phyloP scores from a whole-genome alignment of 2,888 invertebrate genomes.

The Gymnocheta viridis region DNA sequence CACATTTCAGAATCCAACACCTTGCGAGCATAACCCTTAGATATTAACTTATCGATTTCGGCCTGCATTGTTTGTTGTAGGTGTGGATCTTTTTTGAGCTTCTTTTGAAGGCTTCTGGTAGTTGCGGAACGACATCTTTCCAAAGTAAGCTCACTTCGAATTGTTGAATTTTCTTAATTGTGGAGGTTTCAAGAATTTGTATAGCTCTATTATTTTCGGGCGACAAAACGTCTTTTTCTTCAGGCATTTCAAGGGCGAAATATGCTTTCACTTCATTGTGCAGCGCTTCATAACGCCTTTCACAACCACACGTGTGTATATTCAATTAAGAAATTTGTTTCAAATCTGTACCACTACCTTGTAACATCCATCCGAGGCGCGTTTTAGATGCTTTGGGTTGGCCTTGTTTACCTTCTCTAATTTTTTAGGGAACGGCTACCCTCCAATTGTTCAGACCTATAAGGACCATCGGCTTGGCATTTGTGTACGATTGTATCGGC shows the following conservation, averaged over 20 bases:
- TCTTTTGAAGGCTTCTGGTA: conserved; percentile 49
- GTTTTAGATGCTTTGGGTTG: conserved; percentile 65
- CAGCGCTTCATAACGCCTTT: conserved; percentile 35
- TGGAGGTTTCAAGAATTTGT: conserved; percentile 39
- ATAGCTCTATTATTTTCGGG: conserved; percentile 58
- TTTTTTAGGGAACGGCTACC: conserved; percentile 31
- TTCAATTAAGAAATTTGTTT: conserved; percentile 39
- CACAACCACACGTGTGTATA: conserved; percentile 61
- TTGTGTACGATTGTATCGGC: conserved; percentile 36
- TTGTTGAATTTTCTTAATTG: conserved; percentile 19
- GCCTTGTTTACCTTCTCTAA: conserved; percentile 51
- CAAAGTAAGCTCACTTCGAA: neutral
- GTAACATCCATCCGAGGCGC: conserved; percentile 61
- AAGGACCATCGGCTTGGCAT: conserved; percentile 49
- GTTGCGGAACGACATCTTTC: neutral
- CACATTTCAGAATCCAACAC: neutral
- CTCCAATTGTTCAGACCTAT: too few relatives aligned
- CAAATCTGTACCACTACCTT: neutral
- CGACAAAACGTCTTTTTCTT: conserved; percentile 53
- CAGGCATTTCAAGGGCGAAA: conserved; percentile 54
- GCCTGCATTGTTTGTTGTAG: conserved; percentile 52
- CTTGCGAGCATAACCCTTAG: neutral
- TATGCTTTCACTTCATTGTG: conserved; percentile 62
- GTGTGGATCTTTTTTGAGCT: conserved; percentile 45
- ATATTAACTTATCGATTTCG: neutral